A percentile compares a stretch with the other conserved stretches of the same genome.
These are phyloP conservation scores for Chorisops tibialis DNA, from an alignment of 2,888 invertebrate species.

Conservation along the genomic window DNA sequence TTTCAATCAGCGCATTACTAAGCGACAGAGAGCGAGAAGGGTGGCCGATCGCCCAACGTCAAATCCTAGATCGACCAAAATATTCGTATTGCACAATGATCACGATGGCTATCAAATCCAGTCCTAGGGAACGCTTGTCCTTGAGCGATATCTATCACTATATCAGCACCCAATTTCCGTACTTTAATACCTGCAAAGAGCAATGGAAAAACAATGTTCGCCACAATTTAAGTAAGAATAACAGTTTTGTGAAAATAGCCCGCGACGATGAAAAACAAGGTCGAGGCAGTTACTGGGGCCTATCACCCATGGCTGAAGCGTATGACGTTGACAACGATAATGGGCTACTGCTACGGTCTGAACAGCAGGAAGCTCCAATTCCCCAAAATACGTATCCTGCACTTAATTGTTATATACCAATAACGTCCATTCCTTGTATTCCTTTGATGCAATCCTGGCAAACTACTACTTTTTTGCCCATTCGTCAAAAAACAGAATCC, in stretches of 20 bases:
- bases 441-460: no score
- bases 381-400: no score
- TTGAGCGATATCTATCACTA: slow-evolving; percentile 94
- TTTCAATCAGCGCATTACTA: neutral
- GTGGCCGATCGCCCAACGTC: neutral
- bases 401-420: no score
- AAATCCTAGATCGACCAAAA: slow-evolving; percentile 64
- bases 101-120: slow-evolving; percentile 94
- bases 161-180: slow-evolving; percentile 93
- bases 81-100: slow-evolving; percentile 95
- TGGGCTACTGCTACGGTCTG: slow-evolving; percentile 69
- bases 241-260: slow-evolving; percentile 92
- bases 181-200: slow-evolving; percentile 90
- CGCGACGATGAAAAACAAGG: slow-evolving; percentile 95
- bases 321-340: slow-evolving; percentile 94
- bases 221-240: slow-evolving; percentile 90
- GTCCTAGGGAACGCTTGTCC: slow-evolving; percentile 79
- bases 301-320: slow-evolving; percentile 89
- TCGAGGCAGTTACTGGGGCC: slow-evolving; percentile 97
- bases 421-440: no score
- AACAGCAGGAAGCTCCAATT: no score
- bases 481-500: no score
- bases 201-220: slow-evolving; percentile 97
- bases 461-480: no score
- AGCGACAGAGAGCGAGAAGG: neutral